phyloP scores from a whole-genome alignment of 2,113 vertebrate species.

The Antigone vipio region DNA sequence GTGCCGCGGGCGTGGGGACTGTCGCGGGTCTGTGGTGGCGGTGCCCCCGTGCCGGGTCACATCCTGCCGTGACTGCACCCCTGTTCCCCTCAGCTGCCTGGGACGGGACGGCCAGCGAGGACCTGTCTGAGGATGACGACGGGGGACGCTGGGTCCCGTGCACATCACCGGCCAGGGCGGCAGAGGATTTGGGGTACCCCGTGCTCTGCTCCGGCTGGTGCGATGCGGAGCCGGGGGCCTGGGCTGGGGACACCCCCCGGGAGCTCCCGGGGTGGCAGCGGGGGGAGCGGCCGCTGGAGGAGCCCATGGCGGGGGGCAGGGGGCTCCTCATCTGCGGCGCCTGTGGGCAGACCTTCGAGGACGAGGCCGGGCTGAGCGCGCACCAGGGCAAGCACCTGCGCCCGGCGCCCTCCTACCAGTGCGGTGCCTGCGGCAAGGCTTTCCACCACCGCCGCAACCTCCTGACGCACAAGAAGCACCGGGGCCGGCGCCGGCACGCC shows the following conservation, averaged over 20 bases:
- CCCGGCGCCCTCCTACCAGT: conserved; percentile 54
- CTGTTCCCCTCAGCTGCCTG: neutral
- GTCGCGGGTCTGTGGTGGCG: neutral
- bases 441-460: conserved; percentile 64
- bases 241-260: fast-evolving
- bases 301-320: fast-evolving
- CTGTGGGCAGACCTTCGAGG: neutral
- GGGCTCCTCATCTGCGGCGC: neutral
- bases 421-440: neutral
- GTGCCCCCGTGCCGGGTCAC: neutral
- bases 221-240: neutral
- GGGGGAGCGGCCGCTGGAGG: neutral
- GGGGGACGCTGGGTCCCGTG: fast-evolving
- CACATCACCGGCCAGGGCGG: fast-evolving
- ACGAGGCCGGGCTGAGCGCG: neutral
- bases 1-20: fast-evolving
- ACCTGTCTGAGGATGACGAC: fast-evolving
- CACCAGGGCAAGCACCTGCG: neutral
- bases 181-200: neutral
- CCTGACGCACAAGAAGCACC: conserved; percentile 68
- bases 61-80: fast-evolving
- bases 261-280: no score
- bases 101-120: neutral
- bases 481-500: conserved; percentile 6
- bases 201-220: neutral